phyloP scores from a whole-genome alignment of 2,888 invertebrate species.

The Oasisia sp. region DNA sequence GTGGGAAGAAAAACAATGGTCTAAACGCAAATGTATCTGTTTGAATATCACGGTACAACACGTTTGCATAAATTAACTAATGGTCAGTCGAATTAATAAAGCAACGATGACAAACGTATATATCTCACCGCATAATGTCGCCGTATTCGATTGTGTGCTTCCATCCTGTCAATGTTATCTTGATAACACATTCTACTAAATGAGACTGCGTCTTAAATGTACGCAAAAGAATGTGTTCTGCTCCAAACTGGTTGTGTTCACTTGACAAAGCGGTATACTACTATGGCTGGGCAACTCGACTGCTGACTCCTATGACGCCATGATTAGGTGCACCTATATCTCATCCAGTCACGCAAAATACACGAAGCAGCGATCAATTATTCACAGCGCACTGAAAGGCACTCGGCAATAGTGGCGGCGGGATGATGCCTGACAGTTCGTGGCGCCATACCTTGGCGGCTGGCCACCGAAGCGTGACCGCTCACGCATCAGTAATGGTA shows the following conservation, averaged over 20 bases:
- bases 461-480: conserved; percentile 5
- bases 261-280: background rate
- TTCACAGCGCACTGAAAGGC: background rate
- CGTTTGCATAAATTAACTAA: background rate
- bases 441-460: background rate
- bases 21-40: too few species aligned
- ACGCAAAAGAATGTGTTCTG: background rate
- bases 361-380: background rate
- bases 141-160: background rate
- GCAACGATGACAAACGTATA: background rate
- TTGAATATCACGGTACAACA: background rate
- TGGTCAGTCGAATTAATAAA: background rate
- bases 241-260: too few species aligned
- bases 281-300: background rate
- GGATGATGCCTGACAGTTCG: background rate
- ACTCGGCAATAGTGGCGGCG: background rate
- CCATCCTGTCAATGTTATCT: background rate
- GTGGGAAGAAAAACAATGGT: too few species aligned
- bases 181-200: background rate
- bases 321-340: background rate
- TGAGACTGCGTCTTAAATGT: background rate
- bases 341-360: conserved; percentile 5
- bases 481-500: background rate
- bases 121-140: conserved; percentile 12
- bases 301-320: background rate